Conservation (phyloP, 35 echinoderm and acorn worm species). For the Nesometra sesokonis region DNA sequence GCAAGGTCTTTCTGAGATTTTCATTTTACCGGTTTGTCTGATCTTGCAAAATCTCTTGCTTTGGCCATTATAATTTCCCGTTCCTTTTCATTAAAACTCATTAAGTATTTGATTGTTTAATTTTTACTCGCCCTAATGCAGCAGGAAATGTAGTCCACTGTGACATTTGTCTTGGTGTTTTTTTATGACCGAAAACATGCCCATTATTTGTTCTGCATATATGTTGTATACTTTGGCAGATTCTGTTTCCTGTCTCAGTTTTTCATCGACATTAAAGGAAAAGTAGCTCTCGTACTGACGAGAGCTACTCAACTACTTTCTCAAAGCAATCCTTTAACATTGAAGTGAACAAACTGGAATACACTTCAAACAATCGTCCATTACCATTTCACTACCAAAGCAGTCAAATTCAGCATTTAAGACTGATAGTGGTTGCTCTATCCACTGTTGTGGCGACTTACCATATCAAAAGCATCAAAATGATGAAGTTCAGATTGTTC, state of each 20-base stretch:
- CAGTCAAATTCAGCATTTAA: neutral
- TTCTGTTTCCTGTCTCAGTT: constrained; percentile 2
- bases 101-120: constrained; percentile 3
- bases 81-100: neutral
- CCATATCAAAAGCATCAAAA: neutral
- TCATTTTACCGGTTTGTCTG: neutral
- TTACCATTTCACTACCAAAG: neutral
- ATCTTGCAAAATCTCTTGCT: neutral
- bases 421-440: neutral
- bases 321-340: neutral
- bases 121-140: constrained; percentile 26
- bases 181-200: constrained; percentile 27
- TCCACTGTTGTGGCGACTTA: neutral
- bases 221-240: constrained; percentile 10
- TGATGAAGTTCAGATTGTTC: neutral
- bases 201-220: constrained; percentile 36
- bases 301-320: neutral
- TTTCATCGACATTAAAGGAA: neutral
- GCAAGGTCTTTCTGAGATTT: neutral
- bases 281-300: constrained; percentile 17
- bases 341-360: neutral
- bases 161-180: constrained; percentile 4
- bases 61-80: neutral
- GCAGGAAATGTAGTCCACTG: neutral
- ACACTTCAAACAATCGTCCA: neutral